Percentiles rank a stretch among this genome's conserved stretches.
These are phyloP conservation scores for Hexactinellida sp. DNA, from an alignment of 37 sponge, comb jelly and placozoan species.

Conservation along the genomic window DNA sequence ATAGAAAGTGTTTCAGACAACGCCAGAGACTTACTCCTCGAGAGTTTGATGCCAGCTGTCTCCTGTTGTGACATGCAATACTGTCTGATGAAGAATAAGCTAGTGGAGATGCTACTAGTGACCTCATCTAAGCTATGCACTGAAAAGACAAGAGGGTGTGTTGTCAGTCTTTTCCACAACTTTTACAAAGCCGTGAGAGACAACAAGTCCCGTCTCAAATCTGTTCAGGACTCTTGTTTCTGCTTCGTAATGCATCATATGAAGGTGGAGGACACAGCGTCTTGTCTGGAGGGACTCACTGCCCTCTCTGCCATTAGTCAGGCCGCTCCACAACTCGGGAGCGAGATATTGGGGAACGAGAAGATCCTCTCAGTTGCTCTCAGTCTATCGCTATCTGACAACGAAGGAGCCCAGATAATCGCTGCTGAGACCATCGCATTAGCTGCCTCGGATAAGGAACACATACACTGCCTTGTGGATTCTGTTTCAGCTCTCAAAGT, in stretches of 20 bases:
- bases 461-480: constrained; percentile 46
- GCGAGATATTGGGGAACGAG: constrained; percentile 36
- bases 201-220: constrained; percentile 9
- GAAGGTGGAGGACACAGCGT: not conserved
- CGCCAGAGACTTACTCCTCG: not conserved
- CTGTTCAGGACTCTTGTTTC: constrained; percentile 25
- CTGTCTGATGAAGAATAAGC: not conserved
- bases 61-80: not conserved
- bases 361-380: constrained; percentile 27
- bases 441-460: constrained; percentile 70
- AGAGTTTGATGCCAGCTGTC: constrained; percentile 12
- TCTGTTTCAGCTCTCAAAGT: constrained; percentile 50
- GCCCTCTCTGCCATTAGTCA: constrained; percentile 46
- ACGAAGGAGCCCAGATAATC: constrained; percentile 35
- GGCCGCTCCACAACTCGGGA: constrained; percentile 54
- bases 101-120: not conserved
- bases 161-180: constrained; percentile 42
- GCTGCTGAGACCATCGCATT: constrained; percentile 68
- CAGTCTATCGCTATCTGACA: constrained; percentile 33
- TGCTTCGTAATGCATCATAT: constrained; percentile 31
- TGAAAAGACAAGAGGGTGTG: constrained; percentile 34
- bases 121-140: constrained; percentile 9
- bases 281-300: constrained; percentile 33
- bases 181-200: constrained; percentile 33
- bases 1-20: not conserved